These are phyloP conservation scores for Harmothoe impar DNA, from an alignment of 2,888 invertebrate genomes.

Conservation along the genomic window DNA sequence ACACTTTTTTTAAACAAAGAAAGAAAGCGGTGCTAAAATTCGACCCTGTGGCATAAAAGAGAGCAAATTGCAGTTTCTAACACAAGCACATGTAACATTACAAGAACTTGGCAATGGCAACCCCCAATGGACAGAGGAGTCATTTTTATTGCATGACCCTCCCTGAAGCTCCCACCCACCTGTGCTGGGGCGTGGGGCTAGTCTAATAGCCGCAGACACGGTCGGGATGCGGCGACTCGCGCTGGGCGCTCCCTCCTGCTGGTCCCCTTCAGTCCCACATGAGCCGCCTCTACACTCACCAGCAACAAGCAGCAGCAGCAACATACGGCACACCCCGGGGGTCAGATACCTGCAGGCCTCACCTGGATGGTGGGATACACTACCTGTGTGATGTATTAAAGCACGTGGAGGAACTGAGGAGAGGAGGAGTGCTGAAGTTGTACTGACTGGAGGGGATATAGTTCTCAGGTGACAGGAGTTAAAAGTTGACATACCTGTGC, in stretches of 20 bases:
- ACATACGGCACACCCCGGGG: background rate
- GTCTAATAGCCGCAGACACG: slow-evolving; percentile 16
- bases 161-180: background rate
- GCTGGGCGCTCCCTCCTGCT: background rate
- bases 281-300: background rate
- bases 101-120: no score
- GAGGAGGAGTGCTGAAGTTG: background rate
- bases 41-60: no score
- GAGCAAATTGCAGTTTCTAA: no score
- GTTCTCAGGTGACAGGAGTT: background rate
- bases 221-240: slow-evolving; percentile 6
- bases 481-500: no score
- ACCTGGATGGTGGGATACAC: background rate
- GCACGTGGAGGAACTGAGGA: background rate
- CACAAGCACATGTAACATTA: no score
- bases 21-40: no score
- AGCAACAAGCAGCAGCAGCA: slow-evolving; percentile 23
- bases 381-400: background rate
- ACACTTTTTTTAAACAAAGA: no score
- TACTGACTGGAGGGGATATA: background rate
- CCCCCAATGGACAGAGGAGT: no score
- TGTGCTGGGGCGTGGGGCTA: background rate
- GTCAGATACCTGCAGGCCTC: background rate
- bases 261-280: background rate
- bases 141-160: no score